phyloP scores from a whole-genome alignment of 2,113 vertebrate genomes.

The Phylloscopus trochilus region DNA sequence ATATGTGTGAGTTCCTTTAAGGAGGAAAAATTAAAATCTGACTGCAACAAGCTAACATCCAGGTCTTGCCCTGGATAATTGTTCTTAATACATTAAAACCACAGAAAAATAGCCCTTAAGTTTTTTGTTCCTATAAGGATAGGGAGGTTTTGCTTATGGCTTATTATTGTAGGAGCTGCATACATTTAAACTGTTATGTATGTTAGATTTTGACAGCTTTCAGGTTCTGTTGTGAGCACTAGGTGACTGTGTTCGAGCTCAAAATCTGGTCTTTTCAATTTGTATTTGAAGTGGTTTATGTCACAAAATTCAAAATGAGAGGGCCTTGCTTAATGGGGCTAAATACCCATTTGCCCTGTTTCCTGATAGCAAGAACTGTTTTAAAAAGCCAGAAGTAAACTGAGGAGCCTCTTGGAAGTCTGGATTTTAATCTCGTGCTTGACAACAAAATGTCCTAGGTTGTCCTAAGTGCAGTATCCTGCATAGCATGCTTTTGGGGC shows the following conservation, averaged over 20 bases:
- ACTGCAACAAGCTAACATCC: background rate
- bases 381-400: background rate
- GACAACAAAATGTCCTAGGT: background rate
- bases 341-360: background rate
- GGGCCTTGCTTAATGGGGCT: background rate
- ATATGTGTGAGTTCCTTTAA: background rate
- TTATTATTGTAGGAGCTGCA: background rate
- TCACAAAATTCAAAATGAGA: background rate
- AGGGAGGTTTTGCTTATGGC: background rate
- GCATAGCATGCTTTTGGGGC: background rate
- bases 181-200: background rate
- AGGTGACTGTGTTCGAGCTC: background rate
- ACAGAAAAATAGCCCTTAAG: background rate
- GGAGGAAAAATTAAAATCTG: background rate
- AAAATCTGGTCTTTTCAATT: background rate
- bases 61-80: background rate
- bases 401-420: background rate
- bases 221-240: background rate
- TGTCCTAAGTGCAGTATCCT: background rate
- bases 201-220: background rate
- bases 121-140: background rate
- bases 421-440: background rate
- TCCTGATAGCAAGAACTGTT: background rate
- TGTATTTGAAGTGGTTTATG: background rate
- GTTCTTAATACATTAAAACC: background rate